Base-by-base conservation (phyloP, 2,888 invertebrate genomes). In the Diaphora mendica region DNA sequence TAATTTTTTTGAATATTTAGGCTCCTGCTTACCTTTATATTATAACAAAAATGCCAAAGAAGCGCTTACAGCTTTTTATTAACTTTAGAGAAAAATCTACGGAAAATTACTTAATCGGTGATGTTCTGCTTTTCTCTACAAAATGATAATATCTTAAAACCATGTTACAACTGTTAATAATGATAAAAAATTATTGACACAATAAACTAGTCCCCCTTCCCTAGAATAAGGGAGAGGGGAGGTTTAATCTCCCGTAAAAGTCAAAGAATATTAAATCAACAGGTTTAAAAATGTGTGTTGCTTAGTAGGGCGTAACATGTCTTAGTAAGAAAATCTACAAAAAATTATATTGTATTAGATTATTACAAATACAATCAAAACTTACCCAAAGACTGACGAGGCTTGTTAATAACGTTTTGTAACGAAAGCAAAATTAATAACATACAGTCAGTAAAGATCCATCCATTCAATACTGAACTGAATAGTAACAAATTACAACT, bases 401-500 rank as follows among this genome's bases (percentile, higher is more conserved):
- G 13, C 66, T 75, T 66, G 68, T 74, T 73, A 69, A n/a, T 74
- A 73, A 73, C 59, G 35, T 70, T 77, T 62, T 35, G 33, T 20
- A 78, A 68, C 20, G 5, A 70, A 74, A 74, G 65, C 51, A 73
- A 73, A 75, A 82, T 35, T n/a, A 65, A 70, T 59, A 33, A 73
- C 64, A 48, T 67, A 73, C 70, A 35, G 68, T 72, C 68, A 35
- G 70, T 74, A 70, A 75, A 72, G 51, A 75, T 35, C 68, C 70
- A 79, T 81, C 77, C 72, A 79, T 83, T 79, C 71, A 79, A 71
- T 67, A 62, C 23, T 64, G 42, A 66, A 62, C 23, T 64, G 42
- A 66, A 30, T 71, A 64, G 48, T 71, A 73, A 81, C 79, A 81
- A 80, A 84, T 83, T 82, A 78, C 72, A 80, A 71, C 71, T 77